Conservation (phyloP, 1,140 invertebrate genomes). For the Hyphantria cunea region DNA sequence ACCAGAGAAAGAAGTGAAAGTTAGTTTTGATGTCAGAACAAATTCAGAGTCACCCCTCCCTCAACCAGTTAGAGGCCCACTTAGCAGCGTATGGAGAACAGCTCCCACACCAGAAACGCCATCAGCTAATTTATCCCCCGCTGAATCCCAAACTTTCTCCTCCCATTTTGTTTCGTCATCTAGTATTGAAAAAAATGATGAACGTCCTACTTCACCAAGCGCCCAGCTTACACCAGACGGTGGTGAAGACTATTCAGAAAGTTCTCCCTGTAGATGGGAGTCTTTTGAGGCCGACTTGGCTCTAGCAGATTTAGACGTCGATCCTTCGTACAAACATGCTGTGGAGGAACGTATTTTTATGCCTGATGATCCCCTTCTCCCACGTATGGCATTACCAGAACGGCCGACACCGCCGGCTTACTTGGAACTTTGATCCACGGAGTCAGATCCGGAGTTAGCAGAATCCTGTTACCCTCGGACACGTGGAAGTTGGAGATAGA, state of each 20-base stretch:
- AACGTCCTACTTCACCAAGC: slow-evolving; percentile 80
- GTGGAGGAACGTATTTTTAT: slow-evolving; percentile 83
- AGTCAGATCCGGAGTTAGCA: slow-evolving; percentile 73
- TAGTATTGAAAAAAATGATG: slow-evolving; percentile 75
- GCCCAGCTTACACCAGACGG: slow-evolving; percentile 82
- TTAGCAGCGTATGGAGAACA: slow-evolving; percentile 71
- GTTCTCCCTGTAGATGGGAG: slow-evolving; percentile 76
- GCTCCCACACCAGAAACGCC: slow-evolving; percentile 83
- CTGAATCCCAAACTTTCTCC: slow-evolving; percentile 82
- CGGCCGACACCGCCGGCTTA: slow-evolving; percentile 71
- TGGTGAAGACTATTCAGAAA: slow-evolving; percentile 73
- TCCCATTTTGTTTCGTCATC: slow-evolving; percentile 83
- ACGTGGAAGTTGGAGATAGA: slow-evolving; percentile 48
- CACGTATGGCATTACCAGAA: slow-evolving; percentile 61
- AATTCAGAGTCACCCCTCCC: slow-evolving; percentile 64
- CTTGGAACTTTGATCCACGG: slow-evolving; percentile 75
- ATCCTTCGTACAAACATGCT: slow-evolving; percentile 81
- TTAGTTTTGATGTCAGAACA: slow-evolving; percentile 75
- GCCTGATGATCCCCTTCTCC: slow-evolving; percentile 70
- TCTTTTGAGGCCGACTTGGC: slow-evolving; percentile 81
- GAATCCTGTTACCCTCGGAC: slow-evolving; percentile 60
- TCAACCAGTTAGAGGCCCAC: slow-evolving; percentile 61
- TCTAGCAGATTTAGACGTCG: slow-evolving; percentile 75
- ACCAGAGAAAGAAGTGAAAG: slow-evolving; percentile 71
- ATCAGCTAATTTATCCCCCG: slow-evolving; percentile 83